These are phyloP conservation scores for Turritopsis dohrnii DNA, from an alignment of 30 jellyfish, hydroid and myxozoan species.

Conservation along the genomic window DNA sequence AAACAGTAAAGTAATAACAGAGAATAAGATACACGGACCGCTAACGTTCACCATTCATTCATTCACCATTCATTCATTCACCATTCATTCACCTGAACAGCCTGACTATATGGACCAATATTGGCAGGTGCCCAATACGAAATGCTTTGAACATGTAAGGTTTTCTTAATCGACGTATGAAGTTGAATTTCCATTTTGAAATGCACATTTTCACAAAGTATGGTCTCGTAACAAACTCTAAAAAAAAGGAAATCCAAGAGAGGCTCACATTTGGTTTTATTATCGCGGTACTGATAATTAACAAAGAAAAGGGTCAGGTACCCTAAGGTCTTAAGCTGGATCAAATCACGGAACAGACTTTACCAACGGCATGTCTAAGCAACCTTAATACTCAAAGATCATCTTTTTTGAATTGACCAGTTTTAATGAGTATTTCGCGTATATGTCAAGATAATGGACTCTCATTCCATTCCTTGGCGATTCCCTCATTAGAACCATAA, in stretches of 20 bases:
- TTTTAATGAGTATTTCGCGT: no score
- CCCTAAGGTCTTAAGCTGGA: no score
- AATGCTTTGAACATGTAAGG: conserved; percentile 69
- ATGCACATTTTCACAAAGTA: conserved; percentile 15
- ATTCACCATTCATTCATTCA: background rate
- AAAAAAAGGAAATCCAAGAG: background rate
- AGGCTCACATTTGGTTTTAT: no score
- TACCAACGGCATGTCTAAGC: no score
- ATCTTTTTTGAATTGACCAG: no score
- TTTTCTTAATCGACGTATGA: conserved; percentile 18
- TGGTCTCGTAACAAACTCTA: conserved; percentile 55
- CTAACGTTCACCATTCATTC: background rate
- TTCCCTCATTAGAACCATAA: no score
- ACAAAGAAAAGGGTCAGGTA: no score
- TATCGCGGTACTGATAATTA: no score
- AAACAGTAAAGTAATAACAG: background rate
- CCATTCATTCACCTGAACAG: conserved; percentile 44
- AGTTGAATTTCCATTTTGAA: conserved; percentile 43
- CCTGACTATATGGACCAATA: conserved; percentile 96
- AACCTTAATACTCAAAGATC: no score
- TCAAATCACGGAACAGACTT: no score
- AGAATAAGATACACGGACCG: background rate
- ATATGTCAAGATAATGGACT: no score
- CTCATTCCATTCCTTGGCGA: no score
- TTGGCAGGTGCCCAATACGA: conserved; percentile 97